Evolutionary conservation across 2,797 vertebrate species (phyloP).

Genomic region (Hephaestus fuliginosus): DNA sequence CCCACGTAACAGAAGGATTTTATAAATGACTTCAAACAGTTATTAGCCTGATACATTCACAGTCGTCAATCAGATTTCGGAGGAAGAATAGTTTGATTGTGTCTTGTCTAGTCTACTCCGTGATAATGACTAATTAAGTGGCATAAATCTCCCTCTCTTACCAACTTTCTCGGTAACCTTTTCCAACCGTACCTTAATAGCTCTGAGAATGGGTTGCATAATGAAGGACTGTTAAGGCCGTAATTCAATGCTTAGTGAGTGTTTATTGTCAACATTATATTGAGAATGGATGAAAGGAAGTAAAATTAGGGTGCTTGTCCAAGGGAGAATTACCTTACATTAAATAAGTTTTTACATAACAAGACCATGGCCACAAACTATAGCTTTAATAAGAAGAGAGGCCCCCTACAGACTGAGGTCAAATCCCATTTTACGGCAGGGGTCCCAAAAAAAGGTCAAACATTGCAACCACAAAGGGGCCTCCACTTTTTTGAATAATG

Average conservation of each 20-base stretch:
- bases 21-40: neutral
- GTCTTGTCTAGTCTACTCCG: slow-evolving; percentile 29
- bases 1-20: neutral
- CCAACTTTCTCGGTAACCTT: slow-evolving; percentile 13
- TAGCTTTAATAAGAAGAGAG: slow-evolving; percentile 32
- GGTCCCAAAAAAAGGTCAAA: slow-evolving; percentile 32
- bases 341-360: slow-evolving; percentile 51
- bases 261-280: slow-evolving; percentile 44
- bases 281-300: slow-evolving; percentile 16
- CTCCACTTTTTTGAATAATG: slow-evolving; percentile 17
- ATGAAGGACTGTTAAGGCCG: slow-evolving; percentile 6
- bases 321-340: slow-evolving; percentile 41
- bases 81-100: slow-evolving; percentile 24
- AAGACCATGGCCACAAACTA: slow-evolving; percentile 7
- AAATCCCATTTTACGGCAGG: slow-evolving; percentile 7
- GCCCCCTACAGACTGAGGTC: slow-evolving; percentile 27
- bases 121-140: slow-evolving; percentile 25
- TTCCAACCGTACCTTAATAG: slow-evolving; percentile 24
- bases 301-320: slow-evolving; percentile 11
- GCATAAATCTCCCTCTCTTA: slow-evolving; percentile 25
- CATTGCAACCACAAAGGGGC: slow-evolving; percentile 28
- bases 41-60: slow-evolving; percentile 19
- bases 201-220: slow-evolving; percentile 4
- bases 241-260: slow-evolving; percentile 21
- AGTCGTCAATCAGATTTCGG: slow-evolving; percentile 6